Evolutionary conservation across 2,888 invertebrate genomes (phyloP), one percentile per base, ranked within the genome.

Genomic region (Pristionchus japonicus): DNA sequence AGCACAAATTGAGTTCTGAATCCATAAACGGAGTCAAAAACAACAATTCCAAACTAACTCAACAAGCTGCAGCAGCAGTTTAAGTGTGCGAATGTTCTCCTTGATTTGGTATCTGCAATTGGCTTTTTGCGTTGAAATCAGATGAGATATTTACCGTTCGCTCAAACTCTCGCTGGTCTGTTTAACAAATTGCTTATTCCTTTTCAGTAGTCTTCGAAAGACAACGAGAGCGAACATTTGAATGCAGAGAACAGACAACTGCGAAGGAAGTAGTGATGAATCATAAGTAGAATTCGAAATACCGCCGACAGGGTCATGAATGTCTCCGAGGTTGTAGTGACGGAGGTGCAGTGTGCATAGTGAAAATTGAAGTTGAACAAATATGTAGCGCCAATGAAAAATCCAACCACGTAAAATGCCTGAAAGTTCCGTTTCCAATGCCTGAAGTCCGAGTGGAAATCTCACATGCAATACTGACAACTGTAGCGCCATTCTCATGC

Each of bases 71-170:
- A 80, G 3, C 3, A 80, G 15, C n/a, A 80, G 47, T 6, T 80
- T 80, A 7, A 80, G 47, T 31, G 80, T 80, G 13, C 80, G 80
- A 80, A 80, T 49, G 27, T 80, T 80, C 47, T 80, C 80, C 17
- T 43, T 80, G 47, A 80, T 80, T 80, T 80, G 80, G 11, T 80
- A 80, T 27, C 80, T 80, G 77, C 4, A 74, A 37, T n/a, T 43
- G 4, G 9, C 23, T 20, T 40, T 23, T 34, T 67, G 31, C 17
- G 1, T 67, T 67, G 64, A 23, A 70, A 40, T 7, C 4, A 70
- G 13, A 70, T 17, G 34, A 7, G 1, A 37, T 23, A 34, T 7
- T 2, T 67, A 43, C 43, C 77, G 77, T 27, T 77, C 43, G 37
- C 37, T 37, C 2, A 74, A 34, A 43, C 77, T 77, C 9, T 77